These are phyloP conservation scores for Ischnus inquisitorius DNA, from an alignment of 2,888 invertebrate species.

Conservation along the genomic window DNA sequence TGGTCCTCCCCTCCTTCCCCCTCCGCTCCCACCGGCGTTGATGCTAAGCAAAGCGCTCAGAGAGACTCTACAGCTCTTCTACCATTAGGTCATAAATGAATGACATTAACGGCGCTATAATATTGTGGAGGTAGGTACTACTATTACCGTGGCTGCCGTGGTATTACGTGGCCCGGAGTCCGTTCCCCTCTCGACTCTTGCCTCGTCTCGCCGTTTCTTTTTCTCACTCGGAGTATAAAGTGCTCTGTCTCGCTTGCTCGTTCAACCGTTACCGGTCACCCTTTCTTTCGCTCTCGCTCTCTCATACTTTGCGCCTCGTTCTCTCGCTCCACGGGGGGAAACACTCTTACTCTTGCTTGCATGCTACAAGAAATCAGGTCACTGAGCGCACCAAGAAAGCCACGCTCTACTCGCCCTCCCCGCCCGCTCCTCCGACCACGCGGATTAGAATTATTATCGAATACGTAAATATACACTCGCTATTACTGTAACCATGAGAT, in stretches of 20 bases:
- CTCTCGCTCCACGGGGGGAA: slow-evolving; percentile 75
- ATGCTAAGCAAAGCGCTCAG: slow-evolving; percentile 71
- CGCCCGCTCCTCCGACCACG: slow-evolving; percentile 65
- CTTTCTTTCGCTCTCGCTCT: slow-evolving; percentile 69
- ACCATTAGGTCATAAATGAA: slow-evolving; percentile 84
- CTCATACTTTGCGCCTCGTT: slow-evolving; percentile 49
- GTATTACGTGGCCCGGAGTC: slow-evolving; percentile 83
- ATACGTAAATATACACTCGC: slow-evolving; percentile 70
- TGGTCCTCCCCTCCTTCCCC: neutral
- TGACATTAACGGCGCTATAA: slow-evolving; percentile 85
- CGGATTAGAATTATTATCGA: slow-evolving; percentile 84
- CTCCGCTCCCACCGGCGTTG: slow-evolving; percentile 34
- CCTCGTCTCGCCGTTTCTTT: slow-evolving; percentile 60
- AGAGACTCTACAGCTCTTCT: slow-evolving; percentile 70
- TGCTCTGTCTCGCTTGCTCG: slow-evolving; percentile 54
- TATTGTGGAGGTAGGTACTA: slow-evolving; percentile 80
- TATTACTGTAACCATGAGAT: slow-evolving; percentile 5
- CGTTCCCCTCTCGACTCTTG: slow-evolving; percentile 66
- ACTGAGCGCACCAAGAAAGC: slow-evolving; percentile 85
- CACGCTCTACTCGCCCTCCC: slow-evolving; percentile 76
- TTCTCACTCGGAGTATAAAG: slow-evolving; percentile 48
- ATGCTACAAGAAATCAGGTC: slow-evolving; percentile 84
- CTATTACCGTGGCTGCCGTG: slow-evolving; percentile 82
- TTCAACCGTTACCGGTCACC: slow-evolving; percentile 64
- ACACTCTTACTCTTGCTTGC: slow-evolving; percentile 83